These are phyloP conservation scores for Hylyphantes graminicola DNA, from an alignment of 1,140 invertebrate species.

Conservation along the genomic window DNA sequence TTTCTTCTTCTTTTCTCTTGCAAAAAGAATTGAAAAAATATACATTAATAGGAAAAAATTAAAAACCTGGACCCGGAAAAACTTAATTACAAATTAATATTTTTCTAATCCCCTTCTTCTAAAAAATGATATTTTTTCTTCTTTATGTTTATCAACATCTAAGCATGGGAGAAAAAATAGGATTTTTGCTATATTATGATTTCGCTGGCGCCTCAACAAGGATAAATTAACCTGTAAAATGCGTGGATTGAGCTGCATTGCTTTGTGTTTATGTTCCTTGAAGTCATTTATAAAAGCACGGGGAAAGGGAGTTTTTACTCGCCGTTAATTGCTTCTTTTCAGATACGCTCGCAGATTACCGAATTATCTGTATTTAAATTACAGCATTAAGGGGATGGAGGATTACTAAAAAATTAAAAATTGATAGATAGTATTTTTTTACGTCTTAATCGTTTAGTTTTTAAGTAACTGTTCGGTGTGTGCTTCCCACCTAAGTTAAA, in stretches of 20 bases:
- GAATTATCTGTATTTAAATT: slow-evolving; percentile 54
- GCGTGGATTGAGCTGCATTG: slow-evolving; percentile 48
- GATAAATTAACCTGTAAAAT: slow-evolving; percentile 58
- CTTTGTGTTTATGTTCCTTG: slow-evolving; percentile 41
- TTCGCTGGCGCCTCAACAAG: slow-evolving; percentile 40
- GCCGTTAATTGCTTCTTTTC: slow-evolving; percentile 54
- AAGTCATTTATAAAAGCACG: slow-evolving; percentile 48
- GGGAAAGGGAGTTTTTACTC: slow-evolving; percentile 42
- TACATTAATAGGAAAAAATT: slow-evolving; percentile 34
- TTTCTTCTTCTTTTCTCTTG: background rate
- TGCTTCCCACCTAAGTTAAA: too few species aligned
- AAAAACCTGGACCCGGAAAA: slow-evolving; percentile 54
- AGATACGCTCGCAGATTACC: slow-evolving; percentile 46
- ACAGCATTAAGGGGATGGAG: slow-evolving; percentile 24
- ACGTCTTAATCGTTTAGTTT: too few species aligned
- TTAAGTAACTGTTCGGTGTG: too few species aligned
- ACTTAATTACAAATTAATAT: slow-evolving; percentile 61
- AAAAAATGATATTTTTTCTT: slow-evolving; percentile 15
- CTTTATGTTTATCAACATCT: slow-evolving; percentile 11
- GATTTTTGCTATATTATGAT: slow-evolving; percentile 51
- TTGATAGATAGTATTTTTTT: too few species aligned
- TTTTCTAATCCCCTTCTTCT: slow-evolving; percentile 54
- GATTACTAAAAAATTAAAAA: too few species aligned
- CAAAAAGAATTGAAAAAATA: slow-evolving; percentile 27
- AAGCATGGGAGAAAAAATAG: background rate